Base-by-base conservation (phyloP, 2,888 invertebrate genomes). In the Tridacna crocea region DNA sequence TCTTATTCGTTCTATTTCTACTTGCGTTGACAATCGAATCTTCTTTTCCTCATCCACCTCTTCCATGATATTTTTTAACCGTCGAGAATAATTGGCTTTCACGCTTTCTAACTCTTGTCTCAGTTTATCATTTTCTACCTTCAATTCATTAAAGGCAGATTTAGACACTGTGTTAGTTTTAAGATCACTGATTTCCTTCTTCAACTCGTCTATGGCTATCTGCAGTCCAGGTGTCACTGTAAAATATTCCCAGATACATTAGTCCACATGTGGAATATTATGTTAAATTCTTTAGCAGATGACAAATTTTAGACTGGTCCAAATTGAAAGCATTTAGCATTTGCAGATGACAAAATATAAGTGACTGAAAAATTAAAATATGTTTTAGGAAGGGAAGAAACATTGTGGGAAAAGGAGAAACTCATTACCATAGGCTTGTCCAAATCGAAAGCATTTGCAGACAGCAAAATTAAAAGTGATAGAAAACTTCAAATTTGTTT, bases 111-210 rank as follows among this genome's bases (percentile, higher is more conserved):
- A 72, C 47, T 92, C 91, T 72, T 88, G 82, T 78, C 91, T 90
- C 68, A 94, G 87, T 74, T 89, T 89, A 66, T 91, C 91, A 65
- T 93, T 89, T 84, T 94, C 92, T 8, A 91, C 89, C 83, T 97
- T 97, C 91, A 96, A 97, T 87, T 97, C 95, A 92, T 97, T 97
- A 87, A 97, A 95, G 93, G 97, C 97, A 87, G 96, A 96, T 96
- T 97, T 96, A 82, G 91, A 92, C 81, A 92, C 90, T 78, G 89
- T 89, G 85, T 89, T 90, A 60, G 86, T 75, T 82, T 88, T 87
- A 48, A 93, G 80, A 46, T 91, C 90, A 68, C 84, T 81, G 15
- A 92, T 78, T 83, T 92, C 92, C 73, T 87, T 80, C 63, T 91
- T 89, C 10, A 93, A 82, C 60, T 91, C 91, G 60, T 90, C 91